Evolutionary conservation across 2,797 vertebrate genomes (phyloP), one percentile per base, ranked within the genome.

Genomic region (Scomberomorus guttatus): DNA sequence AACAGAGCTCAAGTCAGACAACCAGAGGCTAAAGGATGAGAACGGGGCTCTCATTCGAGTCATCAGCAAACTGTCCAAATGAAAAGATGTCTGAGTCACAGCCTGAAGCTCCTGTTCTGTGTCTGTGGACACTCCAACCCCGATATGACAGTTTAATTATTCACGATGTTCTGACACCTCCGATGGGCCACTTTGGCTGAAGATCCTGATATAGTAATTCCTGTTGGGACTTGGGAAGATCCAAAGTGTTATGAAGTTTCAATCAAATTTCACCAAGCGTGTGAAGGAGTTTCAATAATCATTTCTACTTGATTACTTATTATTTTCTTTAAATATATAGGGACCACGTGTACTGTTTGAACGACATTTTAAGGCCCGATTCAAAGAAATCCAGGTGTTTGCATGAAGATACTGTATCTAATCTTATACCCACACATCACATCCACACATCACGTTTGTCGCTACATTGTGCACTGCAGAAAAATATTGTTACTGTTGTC

Each of bases 11-110:
- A 98, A 98, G 90, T 98, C 97, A 0, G 98, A 99, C 96, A 99
- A 99, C 95, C 97, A 98, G 94, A 95, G 98, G 92, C 96, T 99
- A 87, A 99, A 99, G 92, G 98, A 99, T 37, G 98, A 99, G 91
- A 99, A 99, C 0, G 98, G 98, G 61, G 98, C 98, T 70, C 96
- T 99, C 91, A 99, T 99, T 90, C 94, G 98, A 90, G 98, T 99
- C 93, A 99, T 99, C 96, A 98, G 97, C 95, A 99, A 99, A 93
- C 96, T 99, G 84, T 99, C 98, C 86, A 99, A 98, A 89, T 99
- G 96, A 93, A 81, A 81, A 65, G 68, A 81, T 55, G 62, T 75
- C 57, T 67, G 62, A 68, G 18, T 72, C 42, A 39, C 48, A 44
- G 54, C 56, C 32, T 27, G 54, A 51, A 68, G 77, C 69, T 77